phyloP scores from a whole-genome alignment of 2,797 vertebrate genomes.

The Prionace glauca region DNA sequence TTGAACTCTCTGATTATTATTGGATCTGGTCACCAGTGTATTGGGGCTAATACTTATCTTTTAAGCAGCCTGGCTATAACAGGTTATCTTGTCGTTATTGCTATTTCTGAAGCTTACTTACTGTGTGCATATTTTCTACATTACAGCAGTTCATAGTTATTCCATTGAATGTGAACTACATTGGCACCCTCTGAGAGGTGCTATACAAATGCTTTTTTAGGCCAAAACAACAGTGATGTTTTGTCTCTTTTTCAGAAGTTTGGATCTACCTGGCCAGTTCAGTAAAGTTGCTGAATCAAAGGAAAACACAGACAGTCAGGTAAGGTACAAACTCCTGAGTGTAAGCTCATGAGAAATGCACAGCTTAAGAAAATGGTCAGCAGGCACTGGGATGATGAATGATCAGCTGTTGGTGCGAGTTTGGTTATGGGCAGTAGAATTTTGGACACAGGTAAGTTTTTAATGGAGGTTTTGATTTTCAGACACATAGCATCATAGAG shows the following conservation, averaged over 20 bases:
- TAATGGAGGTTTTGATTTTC: neutral
- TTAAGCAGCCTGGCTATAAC: neutral
- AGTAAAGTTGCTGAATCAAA: conserved; percentile 70
- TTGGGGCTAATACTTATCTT: neutral
- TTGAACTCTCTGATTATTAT: neutral
- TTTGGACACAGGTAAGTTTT: too few relatives aligned
- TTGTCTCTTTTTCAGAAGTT: conserved; percentile 53
- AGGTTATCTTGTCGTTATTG: neutral
- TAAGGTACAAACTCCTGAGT: conserved; percentile 49
- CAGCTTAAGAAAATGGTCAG: neutral
- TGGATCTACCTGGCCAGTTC: conserved; percentile 77
- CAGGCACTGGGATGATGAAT: neutral
- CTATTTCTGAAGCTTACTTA: neutral
- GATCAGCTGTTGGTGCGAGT: neutral
- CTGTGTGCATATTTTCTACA: neutral
- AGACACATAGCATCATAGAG: neutral
- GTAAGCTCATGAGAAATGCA: neutral
- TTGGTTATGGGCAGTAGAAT: neutral
- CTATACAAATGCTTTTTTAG: neutral
- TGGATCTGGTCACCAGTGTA: neutral
- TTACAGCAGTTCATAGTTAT: neutral
- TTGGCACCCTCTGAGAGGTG: neutral
- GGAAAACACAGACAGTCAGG: conserved; percentile 68
- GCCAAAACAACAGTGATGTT: neutral
- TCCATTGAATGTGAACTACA: too few relatives aligned